Evolutionary conservation across 2,113 vertebrate genomes (phyloP), one percentile per base, ranked within the genome.

Genomic region (Megaleporinus macrocephalus): DNA sequence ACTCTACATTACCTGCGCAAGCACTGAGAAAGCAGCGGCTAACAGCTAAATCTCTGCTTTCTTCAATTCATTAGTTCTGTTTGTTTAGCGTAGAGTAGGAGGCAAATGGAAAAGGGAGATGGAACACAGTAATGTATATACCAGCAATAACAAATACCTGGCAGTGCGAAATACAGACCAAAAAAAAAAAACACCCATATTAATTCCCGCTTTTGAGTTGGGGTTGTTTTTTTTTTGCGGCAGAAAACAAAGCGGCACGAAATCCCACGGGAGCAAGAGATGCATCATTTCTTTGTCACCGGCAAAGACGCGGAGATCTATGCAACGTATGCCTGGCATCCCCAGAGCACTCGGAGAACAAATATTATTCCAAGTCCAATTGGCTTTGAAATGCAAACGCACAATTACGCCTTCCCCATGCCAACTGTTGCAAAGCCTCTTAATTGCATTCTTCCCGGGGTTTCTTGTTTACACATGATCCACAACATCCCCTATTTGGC

Each of bases 341-440:
- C 79, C 76, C 36, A 68, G 73, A 78, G 78, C 65, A 36, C 65
- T 74, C 20, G 14, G 59, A 76, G 22, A 78, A 76, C 73, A 85
- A 84, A 73, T 73, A 80, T 81, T 85, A 81, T 65, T 76, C 72
- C 77, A 73, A 75, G 81, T 84, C 68, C 73, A 73, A 79, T 66
- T 80, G 76, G 78, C 83, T 87, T 75, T 87, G 85, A 88, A 86
- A 86, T 82, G 85, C 83, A 78, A 86, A 87, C 75, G 53, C 29
- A 49, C 69, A 81, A 65, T 74, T 44, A 72, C 73, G 81, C 53
- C 62, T 74, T 75, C 27, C 70, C 14, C 76, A 75, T 30, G 78
- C 80, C 81, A 88, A 85, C 83, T 73, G 81, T 73, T 78, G 83
- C 81, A 82, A 85, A 85, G 81, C 81, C 81, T 72, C 80, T 78